A percentile compares a stretch with the other conserved stretches of the same genome.
Evolutionary conservation across 2,797 vertebrate species (phyloP).

Genomic region (Setipinna tenuifilis): DNA sequence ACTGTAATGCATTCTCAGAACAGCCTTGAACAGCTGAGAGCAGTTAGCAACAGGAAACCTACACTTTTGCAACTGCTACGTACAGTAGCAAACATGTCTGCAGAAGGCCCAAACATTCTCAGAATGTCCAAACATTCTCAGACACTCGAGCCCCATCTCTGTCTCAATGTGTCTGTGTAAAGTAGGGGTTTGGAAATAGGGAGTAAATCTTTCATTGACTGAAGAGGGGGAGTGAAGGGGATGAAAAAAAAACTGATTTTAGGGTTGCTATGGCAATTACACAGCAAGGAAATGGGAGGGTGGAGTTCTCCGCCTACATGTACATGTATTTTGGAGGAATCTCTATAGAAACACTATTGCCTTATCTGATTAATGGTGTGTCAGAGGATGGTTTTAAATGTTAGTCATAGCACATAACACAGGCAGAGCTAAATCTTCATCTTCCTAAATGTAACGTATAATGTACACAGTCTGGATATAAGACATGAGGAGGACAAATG

Average conservation of each 20-base stretch:
- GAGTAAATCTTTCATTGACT: not conserved
- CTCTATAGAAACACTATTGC: not conserved
- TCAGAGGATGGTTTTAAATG: not conserved
- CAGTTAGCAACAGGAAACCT: not conserved
- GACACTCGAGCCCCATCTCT: not conserved
- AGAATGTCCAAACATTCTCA: not conserved
- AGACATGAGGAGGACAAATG: not conserved
- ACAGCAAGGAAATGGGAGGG: not conserved
- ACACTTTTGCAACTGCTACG: not conserved
- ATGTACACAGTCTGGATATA: not conserved
- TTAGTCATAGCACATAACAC: not conserved
- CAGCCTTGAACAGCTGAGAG: not conserved
- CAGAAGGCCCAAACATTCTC: not conserved
- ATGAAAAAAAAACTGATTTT: not conserved
- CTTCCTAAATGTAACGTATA: not conserved
- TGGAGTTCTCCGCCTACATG: not conserved
- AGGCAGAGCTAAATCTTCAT: not conserved
- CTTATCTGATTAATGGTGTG: not conserved
- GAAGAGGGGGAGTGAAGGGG: not conserved
- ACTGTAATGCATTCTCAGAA: not conserved
- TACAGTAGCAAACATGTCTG: not conserved
- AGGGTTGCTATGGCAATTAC: not conserved
- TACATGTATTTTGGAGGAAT: slow-evolving; percentile 2
- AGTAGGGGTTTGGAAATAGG: not conserved
- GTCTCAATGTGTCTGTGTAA: not conserved